These are phyloP conservation scores for Tetanocera ferruginea DNA, from an alignment of 2,888 invertebrate species.

Conservation along the genomic window DNA sequence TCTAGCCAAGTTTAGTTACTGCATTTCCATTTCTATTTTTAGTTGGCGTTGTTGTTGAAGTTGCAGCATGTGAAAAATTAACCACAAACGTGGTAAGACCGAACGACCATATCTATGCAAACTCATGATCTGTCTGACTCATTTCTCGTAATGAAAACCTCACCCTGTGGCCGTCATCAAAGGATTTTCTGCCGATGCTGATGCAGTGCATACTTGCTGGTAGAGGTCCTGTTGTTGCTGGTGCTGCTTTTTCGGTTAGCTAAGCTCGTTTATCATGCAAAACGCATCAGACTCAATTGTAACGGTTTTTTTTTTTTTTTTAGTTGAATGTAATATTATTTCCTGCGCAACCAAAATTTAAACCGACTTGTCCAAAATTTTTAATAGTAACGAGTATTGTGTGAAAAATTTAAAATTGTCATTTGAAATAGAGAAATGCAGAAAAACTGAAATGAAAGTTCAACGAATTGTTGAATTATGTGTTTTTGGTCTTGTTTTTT, in stretches of 20 bases:
- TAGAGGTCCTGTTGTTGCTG: neutral
- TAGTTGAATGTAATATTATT: too few species aligned
- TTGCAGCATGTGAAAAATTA: neutral
- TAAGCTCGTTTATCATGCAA: conserved; percentile 18
- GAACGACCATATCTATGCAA: neutral
- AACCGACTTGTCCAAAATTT: too few species aligned
- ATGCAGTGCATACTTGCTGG: neutral
- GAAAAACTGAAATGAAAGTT: too few species aligned
- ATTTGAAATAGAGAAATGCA: too few species aligned
- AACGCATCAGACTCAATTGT: neutral
- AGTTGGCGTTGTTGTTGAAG: neutral
- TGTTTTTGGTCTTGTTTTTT: too few species aligned
- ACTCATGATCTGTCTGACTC: conserved; percentile 45
- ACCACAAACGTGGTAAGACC: conserved; percentile 8
- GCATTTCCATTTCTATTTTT: neutral
- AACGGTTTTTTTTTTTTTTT: too few species aligned
- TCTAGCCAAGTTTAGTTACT: conserved; percentile 2
- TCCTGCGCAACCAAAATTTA: too few species aligned
- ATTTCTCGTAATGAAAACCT: conserved; percentile 46
- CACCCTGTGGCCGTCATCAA: neutral
- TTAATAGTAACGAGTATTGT: too few species aligned
- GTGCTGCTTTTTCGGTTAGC: neutral
- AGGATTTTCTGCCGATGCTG: neutral
- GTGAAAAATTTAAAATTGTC: too few species aligned
- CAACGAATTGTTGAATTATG: too few species aligned